A percentile compares a stretch with the other conserved stretches of the same genome.
phyloP scores from a whole-genome alignment of 2,797 vertebrate species.

The Hyperoplus lanceolatus region DNA sequence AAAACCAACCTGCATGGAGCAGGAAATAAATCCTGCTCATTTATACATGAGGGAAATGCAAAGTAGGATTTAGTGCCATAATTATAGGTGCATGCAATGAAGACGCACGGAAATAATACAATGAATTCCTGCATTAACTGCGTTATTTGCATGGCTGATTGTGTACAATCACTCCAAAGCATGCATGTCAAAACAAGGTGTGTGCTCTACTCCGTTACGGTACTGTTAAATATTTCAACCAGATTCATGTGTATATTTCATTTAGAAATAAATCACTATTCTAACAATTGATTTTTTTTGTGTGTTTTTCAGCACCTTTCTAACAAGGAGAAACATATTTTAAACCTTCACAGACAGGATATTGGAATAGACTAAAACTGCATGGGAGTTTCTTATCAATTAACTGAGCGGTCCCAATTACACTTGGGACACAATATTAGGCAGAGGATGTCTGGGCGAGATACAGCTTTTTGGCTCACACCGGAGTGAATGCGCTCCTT shows the following conservation, averaged over 20 bases:
- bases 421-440: slow-evolving; percentile 22
- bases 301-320: not conserved
- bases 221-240: not conserved
- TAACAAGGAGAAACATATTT: not conserved
- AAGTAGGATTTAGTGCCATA: not conserved
- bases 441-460: slow-evolving; percentile 54
- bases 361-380: slow-evolving; percentile 18
- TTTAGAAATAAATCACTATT: not conserved
- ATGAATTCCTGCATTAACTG: not conserved
- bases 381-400: slow-evolving; percentile 32
- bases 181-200: not conserved
- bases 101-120: not conserved
- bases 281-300: not conserved
- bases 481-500: slow-evolving; percentile 30
- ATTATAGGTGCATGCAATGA: not conserved
- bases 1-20: not conserved
- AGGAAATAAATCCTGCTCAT: not conserved
- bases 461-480: slow-evolving; percentile 44
- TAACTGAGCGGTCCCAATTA: slow-evolving; percentile 23
- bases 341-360: not conserved
- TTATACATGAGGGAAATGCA: not conserved
- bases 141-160: not conserved
- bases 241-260: not conserved
- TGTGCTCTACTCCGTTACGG: no score
- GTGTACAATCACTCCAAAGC: not conserved